A percentile compares a stretch with the other conserved stretches of the same genome.
Conservation (phyloP, 2,113 vertebrate genomes). For the Daphoenositta chrysoptera region DNA sequence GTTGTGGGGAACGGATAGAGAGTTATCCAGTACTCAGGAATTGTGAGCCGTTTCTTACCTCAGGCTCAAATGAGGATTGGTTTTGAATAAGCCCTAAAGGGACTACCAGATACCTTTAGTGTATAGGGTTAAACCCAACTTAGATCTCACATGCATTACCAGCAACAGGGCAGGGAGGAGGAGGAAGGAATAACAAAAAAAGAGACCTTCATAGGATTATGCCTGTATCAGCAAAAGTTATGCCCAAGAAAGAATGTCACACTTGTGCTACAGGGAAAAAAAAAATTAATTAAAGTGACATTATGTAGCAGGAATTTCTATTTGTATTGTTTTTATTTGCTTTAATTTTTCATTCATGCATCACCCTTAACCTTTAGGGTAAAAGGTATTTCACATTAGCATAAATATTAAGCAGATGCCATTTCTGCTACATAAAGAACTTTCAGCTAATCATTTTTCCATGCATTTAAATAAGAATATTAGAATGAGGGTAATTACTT, state of each 20-base stretch:
- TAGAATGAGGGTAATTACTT: constrained; percentile 85
- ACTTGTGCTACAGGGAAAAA: not conserved
- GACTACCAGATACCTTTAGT: not conserved
- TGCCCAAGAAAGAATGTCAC: not conserved
- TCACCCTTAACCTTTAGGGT: constrained; percentile 79
- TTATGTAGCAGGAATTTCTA: not conserved
- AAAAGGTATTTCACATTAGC: constrained; percentile 78
- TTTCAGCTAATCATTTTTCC: constrained; percentile 85
- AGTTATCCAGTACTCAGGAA: not conserved
- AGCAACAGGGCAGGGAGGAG: not conserved
- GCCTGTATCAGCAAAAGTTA: not conserved
- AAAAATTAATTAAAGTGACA: not conserved
- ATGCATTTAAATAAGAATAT: constrained; percentile 99
- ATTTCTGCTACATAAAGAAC: constrained; percentile 74
- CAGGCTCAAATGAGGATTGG: not conserved
- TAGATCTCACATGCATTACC: not conserved
- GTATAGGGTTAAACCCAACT: not conserved
- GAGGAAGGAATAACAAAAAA: rapidly evolving
- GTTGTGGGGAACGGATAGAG: not conserved
- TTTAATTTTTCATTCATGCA: constrained; percentile 64
- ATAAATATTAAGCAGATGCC: constrained; percentile 82
- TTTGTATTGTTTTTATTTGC: constrained; percentile 39
- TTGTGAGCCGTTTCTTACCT: not conserved
- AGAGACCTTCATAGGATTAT: not conserved
- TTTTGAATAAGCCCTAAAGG: not conserved